Percentiles rank a stretch among this genome's conserved stretches.
phyloP scores from a whole-genome alignment of 2,888 invertebrate species.

The Bombylius major region DNA sequence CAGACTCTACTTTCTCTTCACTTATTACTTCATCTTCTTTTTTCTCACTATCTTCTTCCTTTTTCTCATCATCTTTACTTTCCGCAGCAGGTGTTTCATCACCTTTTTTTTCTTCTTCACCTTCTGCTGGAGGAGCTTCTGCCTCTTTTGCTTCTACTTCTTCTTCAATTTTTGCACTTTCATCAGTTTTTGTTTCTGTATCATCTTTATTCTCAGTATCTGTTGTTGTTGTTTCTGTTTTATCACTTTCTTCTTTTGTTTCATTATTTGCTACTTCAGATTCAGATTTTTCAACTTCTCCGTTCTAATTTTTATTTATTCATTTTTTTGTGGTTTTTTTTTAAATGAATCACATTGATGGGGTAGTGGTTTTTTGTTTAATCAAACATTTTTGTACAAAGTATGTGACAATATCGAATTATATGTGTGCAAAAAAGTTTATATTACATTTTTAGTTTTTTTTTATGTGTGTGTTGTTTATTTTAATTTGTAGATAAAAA shows the following conservation, averaged over 20 bases:
- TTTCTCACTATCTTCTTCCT: not conserved
- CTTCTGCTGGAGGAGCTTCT: not conserved
- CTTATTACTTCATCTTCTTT: not conserved
- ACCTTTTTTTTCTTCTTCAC: not conserved
- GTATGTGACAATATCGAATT: no score
- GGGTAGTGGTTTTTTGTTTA: no score
- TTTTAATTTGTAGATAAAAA: no score
- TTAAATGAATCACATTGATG: no score
- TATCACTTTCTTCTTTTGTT: not conserved
- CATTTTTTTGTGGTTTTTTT: no score
- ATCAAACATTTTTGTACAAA: no score
- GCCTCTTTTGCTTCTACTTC: slow-evolving; percentile 13
- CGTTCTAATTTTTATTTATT: slow-evolving; percentile 28
- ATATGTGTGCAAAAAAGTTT: no score
- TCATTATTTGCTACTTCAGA: not conserved
- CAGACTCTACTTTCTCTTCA: not conserved
- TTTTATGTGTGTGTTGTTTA: no score
- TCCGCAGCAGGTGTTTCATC: slow-evolving; percentile 1
- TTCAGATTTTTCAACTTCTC: slow-evolving; percentile 18
- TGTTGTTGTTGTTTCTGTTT: no score
- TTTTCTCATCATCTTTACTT: slow-evolving; percentile 9
- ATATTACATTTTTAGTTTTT: no score
- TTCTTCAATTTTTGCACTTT: slow-evolving; percentile 28
- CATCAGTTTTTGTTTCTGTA: slow-evolving; percentile 13
- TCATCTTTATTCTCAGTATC: slow-evolving; percentile 17